Base-by-base conservation (phyloP, 1,140 invertebrate species). In the Antheraea pernyi region DNA sequence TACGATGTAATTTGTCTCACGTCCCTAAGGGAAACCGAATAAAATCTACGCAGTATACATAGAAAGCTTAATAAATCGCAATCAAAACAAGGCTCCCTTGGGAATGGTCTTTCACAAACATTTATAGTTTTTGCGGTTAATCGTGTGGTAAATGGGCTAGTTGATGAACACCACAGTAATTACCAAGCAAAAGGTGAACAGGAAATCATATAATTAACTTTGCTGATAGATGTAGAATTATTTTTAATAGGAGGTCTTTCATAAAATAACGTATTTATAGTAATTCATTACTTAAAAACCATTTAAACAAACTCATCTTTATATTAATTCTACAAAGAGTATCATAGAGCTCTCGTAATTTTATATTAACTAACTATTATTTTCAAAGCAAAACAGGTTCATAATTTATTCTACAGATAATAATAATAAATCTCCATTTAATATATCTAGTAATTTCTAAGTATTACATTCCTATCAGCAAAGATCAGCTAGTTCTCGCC, bases 191-290 rank as follows among this genome's bases (percentile, higher is more conserved):
- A 53, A 53, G 16, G 46, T 53, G 13, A 53, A 53, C 46, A 11
- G 46, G 46, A 53, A 53, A 53, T 53, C 16, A 53, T 53, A 11
- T 65, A 65, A 65, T 65, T 65, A 65, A 65, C 39, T 65, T 22
- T 18, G 18, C 39, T 65, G 64, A 65, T 42, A 65, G 64, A 65
- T 65, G 64, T 65, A 39, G 42, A 19, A 42, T 64, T 37, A 11
- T 22, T 65, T 39, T 19, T 19, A 65, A 65, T 65, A 7, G 19
- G 13, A 42, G 36, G 4, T 7, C 42, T 53, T 65, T 53, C 39
- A 18, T 42, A n/a, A 65, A 19, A 48, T 19, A 63, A 63, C 30
- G 6, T 2, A 53, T 1, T 53, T n/a, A n/a, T 53, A 13, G 9
- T 13, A 16, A 13, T 13, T 53, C 0, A 6, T 16, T 53, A 53